Evolutionary conservation across 2,113 vertebrate species (phyloP).

Genomic region (Lipotes vexillifer): DNA sequence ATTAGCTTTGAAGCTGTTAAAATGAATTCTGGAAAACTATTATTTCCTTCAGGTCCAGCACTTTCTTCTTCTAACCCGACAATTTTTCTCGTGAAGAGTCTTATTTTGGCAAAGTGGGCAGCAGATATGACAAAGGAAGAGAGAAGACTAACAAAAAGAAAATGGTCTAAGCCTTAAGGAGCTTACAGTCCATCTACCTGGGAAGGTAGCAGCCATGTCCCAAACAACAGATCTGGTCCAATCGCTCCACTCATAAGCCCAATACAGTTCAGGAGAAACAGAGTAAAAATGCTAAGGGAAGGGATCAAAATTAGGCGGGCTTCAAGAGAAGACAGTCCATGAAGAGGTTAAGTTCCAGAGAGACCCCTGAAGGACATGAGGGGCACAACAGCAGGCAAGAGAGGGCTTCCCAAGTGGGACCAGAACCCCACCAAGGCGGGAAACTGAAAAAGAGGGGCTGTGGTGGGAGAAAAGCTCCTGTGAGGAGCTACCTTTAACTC

Average conservation of each 20-base stretch:
- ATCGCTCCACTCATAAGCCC: background rate
- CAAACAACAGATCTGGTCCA: background rate
- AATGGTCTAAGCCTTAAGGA: background rate
- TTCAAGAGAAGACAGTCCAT: background rate
- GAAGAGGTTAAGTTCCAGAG: background rate
- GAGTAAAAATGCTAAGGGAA: background rate
- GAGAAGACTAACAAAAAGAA: background rate
- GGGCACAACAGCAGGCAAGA: background rate
- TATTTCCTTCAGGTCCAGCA: background rate
- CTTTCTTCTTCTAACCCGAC: background rate
- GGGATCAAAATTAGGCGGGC: background rate
- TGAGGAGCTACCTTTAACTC: background rate
- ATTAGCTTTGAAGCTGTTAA: background rate
- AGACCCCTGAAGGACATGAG: background rate
- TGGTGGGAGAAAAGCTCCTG: background rate
- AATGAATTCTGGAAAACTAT: background rate
- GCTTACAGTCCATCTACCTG: background rate
- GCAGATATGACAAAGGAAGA: background rate
- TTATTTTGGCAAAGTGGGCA: background rate
- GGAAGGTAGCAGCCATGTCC: background rate
- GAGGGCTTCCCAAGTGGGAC: background rate
- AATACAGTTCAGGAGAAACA: background rate
- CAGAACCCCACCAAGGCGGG: background rate
- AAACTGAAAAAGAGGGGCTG: background rate
- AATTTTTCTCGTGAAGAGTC: background rate